Percentiles rank a stretch among this genome's conserved stretches.
Conservation (phyloP, 1,140 invertebrate species). For the Heliconius melpomene region DNA sequence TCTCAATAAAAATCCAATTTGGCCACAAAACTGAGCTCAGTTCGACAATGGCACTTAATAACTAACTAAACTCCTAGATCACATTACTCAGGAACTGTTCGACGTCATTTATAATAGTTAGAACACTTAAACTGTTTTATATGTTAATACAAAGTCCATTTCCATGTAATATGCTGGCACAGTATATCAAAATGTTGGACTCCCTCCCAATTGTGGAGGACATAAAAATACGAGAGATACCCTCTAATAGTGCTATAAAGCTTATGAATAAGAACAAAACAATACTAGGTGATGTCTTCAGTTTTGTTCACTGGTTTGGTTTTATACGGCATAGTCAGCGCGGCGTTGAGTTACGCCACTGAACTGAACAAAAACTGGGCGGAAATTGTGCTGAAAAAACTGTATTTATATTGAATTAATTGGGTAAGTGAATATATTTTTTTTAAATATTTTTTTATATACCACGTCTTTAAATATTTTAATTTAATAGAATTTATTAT, state of each 20-base stretch:
- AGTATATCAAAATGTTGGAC: conserved; percentile 34
- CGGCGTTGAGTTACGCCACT: neutral
- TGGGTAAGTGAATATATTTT: too few species aligned
- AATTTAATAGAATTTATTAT: too few species aligned
- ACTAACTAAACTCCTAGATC: neutral
- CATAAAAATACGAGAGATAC: conserved; percentile 31
- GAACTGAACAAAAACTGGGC: too few species aligned
- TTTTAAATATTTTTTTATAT: too few species aligned
- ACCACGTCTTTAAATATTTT: too few species aligned
- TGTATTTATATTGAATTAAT: too few species aligned
- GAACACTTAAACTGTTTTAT: conserved; percentile 31
- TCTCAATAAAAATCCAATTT: neutral
- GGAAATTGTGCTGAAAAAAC: too few species aligned
- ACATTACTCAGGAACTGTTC: conserved; percentile 8
- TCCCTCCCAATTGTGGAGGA: conserved; percentile 27
- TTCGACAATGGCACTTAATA: neutral
- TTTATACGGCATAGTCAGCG: neutral
- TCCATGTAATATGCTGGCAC: conserved; percentile 34
- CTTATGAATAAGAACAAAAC: conserved; percentile 23
- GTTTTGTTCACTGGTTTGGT: neutral
- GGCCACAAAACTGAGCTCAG: neutral
- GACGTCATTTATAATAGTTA: conserved; percentile 13
- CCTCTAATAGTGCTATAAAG: conserved; percentile 29
- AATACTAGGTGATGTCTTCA: conserved; percentile 26
- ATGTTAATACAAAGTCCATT: conserved; percentile 33